Evolutionary conservation across 2,888 invertebrate genomes (phyloP), one percentile per base, ranked within the genome.

Genomic region (Melanargia galathea): DNA sequence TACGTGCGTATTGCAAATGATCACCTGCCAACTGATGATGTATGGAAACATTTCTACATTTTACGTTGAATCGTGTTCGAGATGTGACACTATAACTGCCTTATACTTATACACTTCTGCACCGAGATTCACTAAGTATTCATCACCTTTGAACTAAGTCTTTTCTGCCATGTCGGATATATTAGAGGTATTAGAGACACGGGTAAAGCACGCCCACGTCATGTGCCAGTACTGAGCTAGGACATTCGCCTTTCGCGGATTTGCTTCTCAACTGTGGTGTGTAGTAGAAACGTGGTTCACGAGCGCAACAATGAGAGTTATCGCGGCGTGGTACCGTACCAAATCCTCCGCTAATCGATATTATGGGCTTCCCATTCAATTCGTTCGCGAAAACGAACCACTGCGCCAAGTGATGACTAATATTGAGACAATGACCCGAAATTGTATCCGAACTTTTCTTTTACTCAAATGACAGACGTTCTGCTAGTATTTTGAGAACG

Each of bases 1-100:
- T 73, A 80, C 75, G 79, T 69, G 72, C 75, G 71, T 71, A 68
- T 64, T 79, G 71, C 73, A 71, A 77, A 82, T 83, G 79, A 76
- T 89, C 87, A 90, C 90, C 90, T 91, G 86, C 87, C 83, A 88
- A 75, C 78, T 83, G 82, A 89, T 84, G 84, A 87, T 84, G 78
- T 82, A 86, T 77, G 87, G 81, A 79, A 91, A 91, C 90, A 91
- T 91, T 72, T 82, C 88, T 86, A 87, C 87, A 88, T 87, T 77
- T 73, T 86, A 62, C 61, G 43, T 51, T 56, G 43, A 58, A 60
- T 26, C 46, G 22, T 55, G 52, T 58, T 26, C 46, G 22, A 51
- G 52, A 38, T 48, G 45, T 43, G 51, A 54, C 43, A 49, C 30
- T 52, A 60, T 24, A 48, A 45, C 16, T 51, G 46, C 43, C 52